These are phyloP conservation scores for Orycteropus afer DNA, from an alignment of 2,113 vertebrate species.

Conservation along the genomic window DNA sequence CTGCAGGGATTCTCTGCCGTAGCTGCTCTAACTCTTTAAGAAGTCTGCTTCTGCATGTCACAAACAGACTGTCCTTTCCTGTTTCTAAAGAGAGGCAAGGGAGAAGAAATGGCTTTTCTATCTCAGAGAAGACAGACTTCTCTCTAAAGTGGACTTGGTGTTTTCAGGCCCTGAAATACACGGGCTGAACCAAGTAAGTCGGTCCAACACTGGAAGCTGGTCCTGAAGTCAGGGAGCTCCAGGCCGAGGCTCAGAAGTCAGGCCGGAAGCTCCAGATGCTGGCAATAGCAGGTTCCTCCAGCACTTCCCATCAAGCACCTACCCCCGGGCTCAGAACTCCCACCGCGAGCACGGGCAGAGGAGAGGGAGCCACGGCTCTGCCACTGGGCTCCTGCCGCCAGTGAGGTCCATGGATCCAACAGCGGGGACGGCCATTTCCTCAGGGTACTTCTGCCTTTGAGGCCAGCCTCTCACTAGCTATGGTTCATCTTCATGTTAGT, in stretches of 20 bases:
- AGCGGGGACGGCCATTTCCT: constrained; percentile 7
- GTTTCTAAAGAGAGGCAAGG: neutral
- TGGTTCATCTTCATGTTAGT: neutral
- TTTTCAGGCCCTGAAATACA: constrained; percentile 52
- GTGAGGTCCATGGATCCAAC: constrained; percentile 4
- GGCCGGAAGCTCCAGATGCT: neutral
- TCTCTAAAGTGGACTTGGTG: constrained; percentile 24
- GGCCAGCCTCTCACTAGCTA: neutral
- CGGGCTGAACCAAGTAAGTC: neutral
- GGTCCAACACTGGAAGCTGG: neutral
- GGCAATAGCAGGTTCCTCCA: neutral
- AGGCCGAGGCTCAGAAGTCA: constrained; percentile 19
- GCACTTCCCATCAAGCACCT: constrained; percentile 11
- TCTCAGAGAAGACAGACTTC: neutral
- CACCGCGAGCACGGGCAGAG: neutral
- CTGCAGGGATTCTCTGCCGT: constrained; percentile 39
- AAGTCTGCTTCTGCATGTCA: constrained; percentile 55
- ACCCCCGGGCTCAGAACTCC: neutral
- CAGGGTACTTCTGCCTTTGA: constrained; percentile 55
- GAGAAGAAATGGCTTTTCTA: neutral
- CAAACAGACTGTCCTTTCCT: constrained; percentile 19
- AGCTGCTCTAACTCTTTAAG: constrained; percentile 25
- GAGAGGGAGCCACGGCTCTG: constrained; percentile 5
- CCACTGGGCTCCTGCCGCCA: neutral
- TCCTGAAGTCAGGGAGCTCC: neutral